phyloP scores from a whole-genome alignment of 2,888 invertebrate genomes.

The Eupithecia inturbata region DNA sequence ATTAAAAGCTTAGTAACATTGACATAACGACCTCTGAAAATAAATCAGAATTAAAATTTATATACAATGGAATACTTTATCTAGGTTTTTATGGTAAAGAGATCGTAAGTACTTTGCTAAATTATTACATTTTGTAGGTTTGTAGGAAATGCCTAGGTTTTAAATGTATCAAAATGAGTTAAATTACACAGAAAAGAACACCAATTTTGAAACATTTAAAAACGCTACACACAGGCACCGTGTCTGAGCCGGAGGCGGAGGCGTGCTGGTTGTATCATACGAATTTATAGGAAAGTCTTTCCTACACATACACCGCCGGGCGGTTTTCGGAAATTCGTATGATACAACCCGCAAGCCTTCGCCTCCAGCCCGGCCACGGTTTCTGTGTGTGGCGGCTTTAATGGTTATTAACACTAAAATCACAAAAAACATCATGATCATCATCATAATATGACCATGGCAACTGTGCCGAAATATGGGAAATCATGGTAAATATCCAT shows the following conservation, averaged over 20 bases:
- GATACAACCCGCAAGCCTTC: too few relatives aligned
- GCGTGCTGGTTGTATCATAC: too few relatives aligned
- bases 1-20: constrained; percentile 59
- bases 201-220: neutral
- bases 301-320: too few relatives aligned
- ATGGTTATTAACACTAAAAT: neutral
- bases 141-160: neutral
- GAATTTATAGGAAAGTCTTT: too few relatives aligned
- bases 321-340: too few relatives aligned
- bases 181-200: neutral
- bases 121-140: neutral
- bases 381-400: too few relatives aligned
- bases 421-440: neutral
- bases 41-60: neutral
- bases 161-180: neutral
- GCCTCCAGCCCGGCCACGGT: too few relatives aligned
- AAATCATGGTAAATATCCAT: neutral
- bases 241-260: too few relatives aligned
- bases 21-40: constrained; percentile 46
- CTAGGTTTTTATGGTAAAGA: neutral
- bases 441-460: neutral
- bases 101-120: neutral
- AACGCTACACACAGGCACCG: too few relatives aligned
- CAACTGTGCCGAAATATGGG: neutral
- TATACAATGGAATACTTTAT: constrained; percentile 3